These are phyloP conservation scores for Momotus momota DNA, from an alignment of 2,797 vertebrate species.

Conservation along the genomic window DNA sequence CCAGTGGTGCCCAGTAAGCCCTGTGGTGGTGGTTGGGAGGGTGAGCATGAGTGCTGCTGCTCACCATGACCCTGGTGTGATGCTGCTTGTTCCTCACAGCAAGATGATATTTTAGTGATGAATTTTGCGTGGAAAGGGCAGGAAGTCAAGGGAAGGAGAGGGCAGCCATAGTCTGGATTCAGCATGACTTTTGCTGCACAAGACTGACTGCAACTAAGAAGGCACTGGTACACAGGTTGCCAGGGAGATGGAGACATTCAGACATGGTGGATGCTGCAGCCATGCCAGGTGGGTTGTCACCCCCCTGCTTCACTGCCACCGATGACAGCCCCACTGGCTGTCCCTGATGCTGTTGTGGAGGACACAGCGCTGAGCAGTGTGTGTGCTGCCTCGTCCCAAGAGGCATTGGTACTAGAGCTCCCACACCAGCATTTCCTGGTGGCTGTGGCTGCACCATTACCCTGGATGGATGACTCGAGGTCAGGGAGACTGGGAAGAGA, in stretches of 20 bases:
- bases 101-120: background rate
- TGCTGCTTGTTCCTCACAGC: background rate
- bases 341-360: background rate
- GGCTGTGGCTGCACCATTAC: background rate
- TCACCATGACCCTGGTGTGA: background rate
- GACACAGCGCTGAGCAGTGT: background rate
- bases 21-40: background rate
- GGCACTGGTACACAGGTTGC: slow-evolving; percentile 66
- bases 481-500: background rate
- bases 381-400: background rate
- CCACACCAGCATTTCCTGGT: background rate
- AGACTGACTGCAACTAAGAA: background rate
- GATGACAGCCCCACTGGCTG: background rate
- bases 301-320: background rate
- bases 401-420: background rate
- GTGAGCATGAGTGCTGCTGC: background rate
- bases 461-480: background rate
- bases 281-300: fast-evolving
- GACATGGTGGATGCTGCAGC: slow-evolving; percentile 3
- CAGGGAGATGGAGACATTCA: slow-evolving; percentile 67
- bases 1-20: fast-evolving
- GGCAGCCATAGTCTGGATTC: background rate
- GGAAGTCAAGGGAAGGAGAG: background rate
- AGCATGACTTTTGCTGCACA: background rate
- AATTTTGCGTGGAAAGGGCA: background rate